Evolutionary conservation across 2,797 vertebrate species (phyloP).

Genomic region (Chrosomus eos): DNA sequence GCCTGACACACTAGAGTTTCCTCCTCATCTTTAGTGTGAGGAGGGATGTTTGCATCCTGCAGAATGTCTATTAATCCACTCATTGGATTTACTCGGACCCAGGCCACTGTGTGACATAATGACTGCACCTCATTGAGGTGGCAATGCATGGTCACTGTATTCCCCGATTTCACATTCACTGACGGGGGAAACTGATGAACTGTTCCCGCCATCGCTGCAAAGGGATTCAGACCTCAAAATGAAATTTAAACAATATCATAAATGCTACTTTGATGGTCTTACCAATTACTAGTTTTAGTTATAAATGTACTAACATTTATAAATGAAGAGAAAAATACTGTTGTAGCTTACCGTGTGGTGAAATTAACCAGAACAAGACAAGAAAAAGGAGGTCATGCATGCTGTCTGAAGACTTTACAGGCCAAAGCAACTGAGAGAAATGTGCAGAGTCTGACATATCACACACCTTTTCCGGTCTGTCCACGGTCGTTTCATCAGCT

Average conservation of each 20-base stretch:
- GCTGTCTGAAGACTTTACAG: conserved; percentile 1
- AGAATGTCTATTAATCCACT: conserved; percentile 12
- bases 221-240: neutral
- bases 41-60: neutral
- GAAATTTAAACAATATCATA: neutral
- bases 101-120: conserved; percentile 42
- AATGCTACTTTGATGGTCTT: neutral
- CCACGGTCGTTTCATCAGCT: neutral
- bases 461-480: conserved; percentile 18
- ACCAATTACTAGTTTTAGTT: neutral
- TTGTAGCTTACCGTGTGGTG: conserved; percentile 10
- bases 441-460: neutral
- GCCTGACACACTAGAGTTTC: conserved; percentile 12
- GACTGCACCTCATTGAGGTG: conserved; percentile 22
- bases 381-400: conserved; percentile 17
- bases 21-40: neutral
- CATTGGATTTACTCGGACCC: conserved; percentile 26
- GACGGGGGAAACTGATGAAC: conserved; percentile 30
- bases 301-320: neutral
- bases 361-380: neutral
- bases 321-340: neutral
- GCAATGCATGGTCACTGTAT: conserved; percentile 30
- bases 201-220: conserved; percentile 2
- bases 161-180: conserved; percentile 13
- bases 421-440: neutral